These are phyloP conservation scores for Drosophila teissieri DNA, from an alignment of 1,140 invertebrate species.

Conservation along the genomic window DNA sequence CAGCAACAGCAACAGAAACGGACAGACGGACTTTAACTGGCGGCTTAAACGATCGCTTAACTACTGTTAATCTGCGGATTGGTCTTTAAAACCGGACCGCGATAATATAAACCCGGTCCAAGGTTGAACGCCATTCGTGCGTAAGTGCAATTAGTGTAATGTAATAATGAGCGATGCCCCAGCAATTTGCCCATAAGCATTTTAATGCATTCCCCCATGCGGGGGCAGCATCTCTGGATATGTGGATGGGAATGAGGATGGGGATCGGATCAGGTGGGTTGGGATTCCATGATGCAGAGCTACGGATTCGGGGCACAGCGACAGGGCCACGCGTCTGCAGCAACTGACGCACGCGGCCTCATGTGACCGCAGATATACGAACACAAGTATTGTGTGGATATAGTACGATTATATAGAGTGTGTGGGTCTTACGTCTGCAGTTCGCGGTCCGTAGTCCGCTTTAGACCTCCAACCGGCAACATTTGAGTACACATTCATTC, in stretches of 20 bases:
- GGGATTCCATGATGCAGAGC: constrained; percentile 5
- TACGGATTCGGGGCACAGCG: constrained; percentile 13
- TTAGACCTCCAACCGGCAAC: constrained; percentile 9
- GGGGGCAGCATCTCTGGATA: constrained; percentile 2
- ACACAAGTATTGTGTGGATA: not conserved
- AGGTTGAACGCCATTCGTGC: constrained; percentile 64
- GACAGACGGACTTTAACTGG: constrained; percentile 44
- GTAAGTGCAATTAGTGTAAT: constrained; percentile 81
- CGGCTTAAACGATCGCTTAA: constrained; percentile 80
- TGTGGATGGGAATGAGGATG: constrained; percentile 17
- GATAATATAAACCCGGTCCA: constrained; percentile 35
- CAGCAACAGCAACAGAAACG: constrained; percentile 14
- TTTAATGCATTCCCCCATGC: constrained; percentile 33
- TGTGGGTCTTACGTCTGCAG: constrained; percentile 26
- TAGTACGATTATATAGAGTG: too few species aligned
- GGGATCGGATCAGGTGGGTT: not conserved
- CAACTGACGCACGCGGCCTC: constrained; percentile 70
- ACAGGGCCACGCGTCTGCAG: constrained; percentile 43
- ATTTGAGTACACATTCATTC: constrained; percentile 63
- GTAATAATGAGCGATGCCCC: constrained; percentile 68
- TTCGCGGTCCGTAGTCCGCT: not conserved
- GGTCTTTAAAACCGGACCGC: constrained; percentile 43
- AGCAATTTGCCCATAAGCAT: constrained; percentile 52
- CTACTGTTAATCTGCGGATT: constrained; percentile 74
- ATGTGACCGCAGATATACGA: constrained; percentile 46